A percentile compares a stretch with the other conserved stretches of the same genome.
Conservation (phyloP, 1,140 invertebrate genomes). For the Proales similis region DNA sequence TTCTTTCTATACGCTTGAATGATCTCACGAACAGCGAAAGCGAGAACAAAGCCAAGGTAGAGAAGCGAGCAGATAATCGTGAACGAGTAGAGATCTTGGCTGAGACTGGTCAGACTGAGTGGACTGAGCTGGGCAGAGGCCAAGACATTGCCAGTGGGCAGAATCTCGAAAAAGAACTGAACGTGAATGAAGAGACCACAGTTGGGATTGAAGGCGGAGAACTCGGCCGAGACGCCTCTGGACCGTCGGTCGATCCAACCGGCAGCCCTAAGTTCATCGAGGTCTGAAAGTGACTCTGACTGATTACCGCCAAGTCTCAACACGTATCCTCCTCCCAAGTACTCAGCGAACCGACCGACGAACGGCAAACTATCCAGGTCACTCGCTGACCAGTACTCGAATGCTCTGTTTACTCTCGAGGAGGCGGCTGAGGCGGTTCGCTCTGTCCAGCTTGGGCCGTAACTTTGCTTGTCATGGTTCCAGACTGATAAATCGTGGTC, state of each 20-base stretch:
- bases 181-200: constrained; percentile 50
- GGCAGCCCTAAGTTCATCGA: constrained; percentile 43
- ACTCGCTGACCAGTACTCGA: constrained; percentile 38
- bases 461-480: not conserved
- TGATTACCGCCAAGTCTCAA: constrained; percentile 46
- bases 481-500: not conserved
- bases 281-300: constrained; percentile 48
- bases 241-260: constrained; percentile 58
- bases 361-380: constrained; percentile 54
- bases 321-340: constrained; percentile 58
- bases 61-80: constrained; percentile 43
- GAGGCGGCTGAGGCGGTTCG: constrained; percentile 50
- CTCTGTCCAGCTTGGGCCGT: not conserved
- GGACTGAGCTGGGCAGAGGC: constrained; percentile 55
- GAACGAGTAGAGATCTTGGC: constrained; percentile 8
- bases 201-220: constrained; percentile 54
- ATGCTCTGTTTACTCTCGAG: constrained; percentile 1
- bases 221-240: constrained; percentile 58
- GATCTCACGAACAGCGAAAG: constrained; percentile 40
- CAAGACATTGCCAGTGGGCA: constrained; percentile 55
- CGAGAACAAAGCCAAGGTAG: constrained; percentile 48
- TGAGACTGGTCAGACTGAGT: not conserved
- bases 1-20: constrained; percentile 45
- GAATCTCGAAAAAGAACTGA: constrained; percentile 57
- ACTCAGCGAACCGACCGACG: constrained; percentile 52